Evolutionary conservation across 2,113 vertebrate species (phyloP).

Genomic region (Neotoma lepida): DNA sequence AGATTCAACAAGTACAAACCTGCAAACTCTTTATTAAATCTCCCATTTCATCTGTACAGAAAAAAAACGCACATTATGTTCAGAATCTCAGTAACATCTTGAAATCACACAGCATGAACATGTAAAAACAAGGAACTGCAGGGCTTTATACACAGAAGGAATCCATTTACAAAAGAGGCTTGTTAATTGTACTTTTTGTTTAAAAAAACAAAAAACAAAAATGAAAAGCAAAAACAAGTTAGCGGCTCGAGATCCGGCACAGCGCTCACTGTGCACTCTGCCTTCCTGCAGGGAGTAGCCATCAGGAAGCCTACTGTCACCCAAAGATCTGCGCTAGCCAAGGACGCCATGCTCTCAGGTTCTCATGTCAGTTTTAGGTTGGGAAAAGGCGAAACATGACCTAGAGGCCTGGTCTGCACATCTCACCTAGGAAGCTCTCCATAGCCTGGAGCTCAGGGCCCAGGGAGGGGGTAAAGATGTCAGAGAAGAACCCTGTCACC

Average conservation of each 20-base stretch:
- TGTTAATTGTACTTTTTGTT: slow-evolving; percentile 81
- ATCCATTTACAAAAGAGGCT: slow-evolving; percentile 85
- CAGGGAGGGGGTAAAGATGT: background rate
- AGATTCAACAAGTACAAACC: slow-evolving; percentile 89
- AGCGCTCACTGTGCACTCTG: slow-evolving; percentile 51
- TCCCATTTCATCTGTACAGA: slow-evolving; percentile 96
- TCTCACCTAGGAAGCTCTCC: background rate
- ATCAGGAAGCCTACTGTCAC: background rate
- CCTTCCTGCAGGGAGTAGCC: background rate
- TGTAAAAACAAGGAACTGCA: slow-evolving; percentile 85
- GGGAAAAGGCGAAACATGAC: background rate
- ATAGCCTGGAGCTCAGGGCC: background rate
- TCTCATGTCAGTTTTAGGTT: background rate
- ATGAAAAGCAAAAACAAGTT: background rate
- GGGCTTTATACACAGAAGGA: slow-evolving; percentile 87
- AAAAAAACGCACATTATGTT: slow-evolving; percentile 90
- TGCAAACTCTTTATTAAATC: slow-evolving; percentile 97
- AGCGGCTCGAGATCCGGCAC: slow-evolving; percentile 69
- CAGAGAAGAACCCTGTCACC: background rate
- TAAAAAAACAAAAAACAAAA: slow-evolving; percentile 48
- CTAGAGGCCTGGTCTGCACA: slow-evolving; percentile 10
- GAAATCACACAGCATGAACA: slow-evolving; percentile 91
- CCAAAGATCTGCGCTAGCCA: background rate
- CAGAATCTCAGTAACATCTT: slow-evolving; percentile 90
- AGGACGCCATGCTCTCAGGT: slow-evolving; percentile 32